These are phyloP conservation scores for Helicoverpa assulta DNA, from an alignment of 2,888 invertebrate genomes.

Conservation along the genomic window DNA sequence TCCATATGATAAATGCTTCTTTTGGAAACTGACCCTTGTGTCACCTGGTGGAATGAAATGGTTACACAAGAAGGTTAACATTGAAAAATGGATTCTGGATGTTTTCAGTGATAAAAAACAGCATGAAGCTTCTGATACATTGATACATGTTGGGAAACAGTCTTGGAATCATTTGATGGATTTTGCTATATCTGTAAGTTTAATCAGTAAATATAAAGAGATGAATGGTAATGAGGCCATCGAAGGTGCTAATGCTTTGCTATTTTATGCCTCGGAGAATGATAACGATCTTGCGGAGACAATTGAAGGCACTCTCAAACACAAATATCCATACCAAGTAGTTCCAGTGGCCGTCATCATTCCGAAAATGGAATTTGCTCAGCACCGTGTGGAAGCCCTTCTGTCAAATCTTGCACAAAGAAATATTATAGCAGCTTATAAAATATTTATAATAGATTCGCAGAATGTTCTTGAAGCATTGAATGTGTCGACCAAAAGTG, in stretches of 20 bases:
- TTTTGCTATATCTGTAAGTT: slow-evolving; percentile 85
- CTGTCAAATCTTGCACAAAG: slow-evolving; percentile 71
- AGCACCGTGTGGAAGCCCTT: slow-evolving; percentile 69
- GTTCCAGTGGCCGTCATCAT: slow-evolving; percentile 83
- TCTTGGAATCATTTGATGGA: slow-evolving; percentile 87
- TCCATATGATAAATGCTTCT: slow-evolving; percentile 82
- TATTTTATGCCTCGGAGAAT: slow-evolving; percentile 80
- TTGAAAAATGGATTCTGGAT: slow-evolving; percentile 85
- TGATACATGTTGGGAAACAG: slow-evolving; percentile 82
- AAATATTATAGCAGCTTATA: slow-evolving; percentile 79
- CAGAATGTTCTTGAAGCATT: slow-evolving; percentile 75
- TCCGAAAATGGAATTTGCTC: slow-evolving; percentile 68
- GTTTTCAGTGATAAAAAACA: slow-evolving; percentile 83
- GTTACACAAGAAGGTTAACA: slow-evolving; percentile 81
- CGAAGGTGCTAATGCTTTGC: slow-evolving; percentile 83
- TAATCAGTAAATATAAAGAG: slow-evolving; percentile 70
- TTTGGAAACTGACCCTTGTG: slow-evolving; percentile 92
- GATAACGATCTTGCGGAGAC: slow-evolving; percentile 69
- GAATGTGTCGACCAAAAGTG: slow-evolving; percentile 77
- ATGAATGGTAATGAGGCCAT: slow-evolving; percentile 75
- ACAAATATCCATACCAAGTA: slow-evolving; percentile 81
- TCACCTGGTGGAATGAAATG: slow-evolving; percentile 87
- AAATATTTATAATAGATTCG: slow-evolving; percentile 76
- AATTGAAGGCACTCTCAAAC: slow-evolving; percentile 76
- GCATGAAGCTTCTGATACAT: slow-evolving; percentile 75